A percentile compares a stretch with the other conserved stretches of the same genome.
These are phyloP conservation scores for Entelurus aequoreus DNA, from an alignment of 2,113 vertebrate genomes.

Conservation along the genomic window DNA sequence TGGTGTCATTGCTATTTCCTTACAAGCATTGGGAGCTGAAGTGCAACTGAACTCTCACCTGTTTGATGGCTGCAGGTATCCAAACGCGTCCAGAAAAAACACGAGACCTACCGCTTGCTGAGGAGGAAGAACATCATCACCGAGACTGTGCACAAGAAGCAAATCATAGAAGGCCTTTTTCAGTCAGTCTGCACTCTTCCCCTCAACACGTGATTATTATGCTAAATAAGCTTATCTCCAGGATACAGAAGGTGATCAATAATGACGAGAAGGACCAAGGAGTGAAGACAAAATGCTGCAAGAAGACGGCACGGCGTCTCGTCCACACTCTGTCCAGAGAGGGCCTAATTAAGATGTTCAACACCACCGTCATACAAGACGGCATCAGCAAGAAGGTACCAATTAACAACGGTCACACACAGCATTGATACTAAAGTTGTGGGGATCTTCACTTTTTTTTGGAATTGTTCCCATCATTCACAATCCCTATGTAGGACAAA, in stretches of 20 bases:
- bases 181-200: conserved; percentile 72
- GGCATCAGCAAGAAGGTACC: conserved; percentile 87
- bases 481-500: too few relatives aligned
- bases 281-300: conserved; percentile 85
- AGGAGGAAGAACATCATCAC: conserved; percentile 92
- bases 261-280: conserved; percentile 88
- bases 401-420: too few relatives aligned
- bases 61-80: conserved; percentile 10
- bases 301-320: conserved; percentile 88
- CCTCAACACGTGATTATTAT: background rate
- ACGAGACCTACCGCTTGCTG: conserved; percentile 85
- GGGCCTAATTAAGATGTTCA: conserved; percentile 81
- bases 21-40: background rate
- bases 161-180: conserved; percentile 86
- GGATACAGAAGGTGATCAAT: conserved; percentile 90
- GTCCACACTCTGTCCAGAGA: conserved; percentile 79
- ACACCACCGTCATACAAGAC: conserved; percentile 89
- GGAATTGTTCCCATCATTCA: too few relatives aligned
- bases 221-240: conserved; percentile 32
- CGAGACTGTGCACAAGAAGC: conserved; percentile 80
- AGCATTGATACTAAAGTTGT: too few relatives aligned
- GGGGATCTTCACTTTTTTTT: too few relatives aligned
- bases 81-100: background rate
- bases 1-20: conserved; percentile 3
- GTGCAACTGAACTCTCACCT: background rate